Evolutionary conservation across 1,140 invertebrate species (phyloP).

Genomic region (Harpegnathos saltator): DNA sequence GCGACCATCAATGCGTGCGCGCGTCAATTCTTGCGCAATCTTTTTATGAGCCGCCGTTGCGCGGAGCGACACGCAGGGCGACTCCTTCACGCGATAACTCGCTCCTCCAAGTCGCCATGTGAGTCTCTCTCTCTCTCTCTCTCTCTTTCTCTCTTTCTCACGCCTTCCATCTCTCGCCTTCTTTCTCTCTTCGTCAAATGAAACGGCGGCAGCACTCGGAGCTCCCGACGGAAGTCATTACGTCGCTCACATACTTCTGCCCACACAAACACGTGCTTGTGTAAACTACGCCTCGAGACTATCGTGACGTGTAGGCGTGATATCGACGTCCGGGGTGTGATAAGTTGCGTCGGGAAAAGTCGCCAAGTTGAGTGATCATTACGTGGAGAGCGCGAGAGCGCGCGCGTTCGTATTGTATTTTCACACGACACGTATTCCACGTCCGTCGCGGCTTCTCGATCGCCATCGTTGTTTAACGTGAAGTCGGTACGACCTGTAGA

Average conservation of each 20-base stretch:
- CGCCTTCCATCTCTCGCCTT: background rate
- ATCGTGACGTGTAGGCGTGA: constrained; percentile 57
- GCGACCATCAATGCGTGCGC: constrained; percentile 20
- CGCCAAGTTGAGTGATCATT: constrained; percentile 23
- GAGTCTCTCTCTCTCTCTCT: background rate
- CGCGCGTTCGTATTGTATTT: background rate
- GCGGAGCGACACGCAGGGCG: background rate
- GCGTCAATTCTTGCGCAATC: constrained; percentile 6
- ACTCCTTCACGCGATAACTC: background rate
- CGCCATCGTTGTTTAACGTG: too few relatives aligned
- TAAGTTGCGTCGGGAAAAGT: constrained; percentile 29
- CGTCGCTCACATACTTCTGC: constrained; percentile 54
- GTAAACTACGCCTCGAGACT: constrained; percentile 52
- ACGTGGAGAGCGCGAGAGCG: background rate
- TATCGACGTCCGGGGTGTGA: constrained; percentile 51
- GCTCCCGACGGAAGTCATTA: constrained; percentile 35
- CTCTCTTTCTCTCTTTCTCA: background rate
- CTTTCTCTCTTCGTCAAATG: background rate
- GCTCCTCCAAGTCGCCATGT: background rate
- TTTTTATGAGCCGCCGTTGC: background rate
- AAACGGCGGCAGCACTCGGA: background rate
- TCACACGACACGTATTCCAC: too few relatives aligned
- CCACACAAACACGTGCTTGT: constrained; percentile 65
- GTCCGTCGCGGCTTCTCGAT: too few relatives aligned
- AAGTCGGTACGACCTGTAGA: too few relatives aligned